Evolutionary conservation across 2,113 vertebrate species (phyloP).

Genomic region (Ptyas mucosa): DNA sequence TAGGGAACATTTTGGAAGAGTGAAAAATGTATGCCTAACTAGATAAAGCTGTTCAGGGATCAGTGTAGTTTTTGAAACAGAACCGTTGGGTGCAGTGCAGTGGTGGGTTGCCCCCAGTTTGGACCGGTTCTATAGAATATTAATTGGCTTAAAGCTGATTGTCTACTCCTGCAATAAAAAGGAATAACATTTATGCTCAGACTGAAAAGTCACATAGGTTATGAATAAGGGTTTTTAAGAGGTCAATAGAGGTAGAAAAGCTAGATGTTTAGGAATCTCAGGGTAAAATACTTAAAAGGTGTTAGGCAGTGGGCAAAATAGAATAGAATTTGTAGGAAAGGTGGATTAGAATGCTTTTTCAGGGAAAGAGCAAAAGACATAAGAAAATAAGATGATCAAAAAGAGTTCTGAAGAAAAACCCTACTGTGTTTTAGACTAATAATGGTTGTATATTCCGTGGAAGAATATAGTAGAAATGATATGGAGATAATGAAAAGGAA

Average conservation of each 20-base stretch:
- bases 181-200: not conserved
- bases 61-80: not conserved
- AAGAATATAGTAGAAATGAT: not conserved
- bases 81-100: no score
- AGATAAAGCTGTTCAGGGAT: not conserved
- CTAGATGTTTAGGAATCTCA: not conserved
- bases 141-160: not conserved
- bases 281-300: not conserved
- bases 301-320: not conserved
- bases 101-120: no score
- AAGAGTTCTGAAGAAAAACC: not conserved
- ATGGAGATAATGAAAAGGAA: not conserved
- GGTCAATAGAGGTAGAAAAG: not conserved
- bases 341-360: not conserved
- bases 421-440: not conserved
- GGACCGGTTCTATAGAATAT: no score
- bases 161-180: not conserved
- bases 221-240: not conserved
- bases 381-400: not conserved
- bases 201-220: not conserved
- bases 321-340: not conserved
- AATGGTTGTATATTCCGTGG: not conserved
- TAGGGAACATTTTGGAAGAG: not conserved
- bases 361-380: not conserved
- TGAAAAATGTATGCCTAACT: not conserved